Conservation (phyloP, 2,888 invertebrate species). For the Eubasilissa splendida region DNA sequence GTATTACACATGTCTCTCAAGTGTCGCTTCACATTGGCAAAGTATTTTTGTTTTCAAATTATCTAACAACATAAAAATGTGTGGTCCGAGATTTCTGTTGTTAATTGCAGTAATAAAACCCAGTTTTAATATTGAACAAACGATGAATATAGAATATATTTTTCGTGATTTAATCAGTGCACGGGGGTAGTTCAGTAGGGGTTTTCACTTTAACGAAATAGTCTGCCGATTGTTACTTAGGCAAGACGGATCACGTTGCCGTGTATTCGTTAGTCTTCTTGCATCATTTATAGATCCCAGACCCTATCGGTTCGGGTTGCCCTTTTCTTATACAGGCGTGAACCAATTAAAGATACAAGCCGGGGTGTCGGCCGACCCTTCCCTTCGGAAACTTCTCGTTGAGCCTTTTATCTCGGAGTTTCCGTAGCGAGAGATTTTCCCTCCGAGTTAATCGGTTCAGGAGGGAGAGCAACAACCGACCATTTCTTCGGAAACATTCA, state of each 20-base stretch:
- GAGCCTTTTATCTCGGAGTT: slow-evolving; percentile 27
- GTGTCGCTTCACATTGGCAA: too few relatives aligned
- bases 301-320: slow-evolving; percentile 19
- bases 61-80: too few relatives aligned
- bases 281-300: slow-evolving; percentile 23
- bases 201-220: not conserved
- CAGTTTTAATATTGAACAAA: too few relatives aligned
- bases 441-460: slow-evolving; percentile 6
- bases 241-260: not conserved
- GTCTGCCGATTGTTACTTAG: not conserved
- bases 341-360: slow-evolving; percentile 49
- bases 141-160: too few relatives aligned
- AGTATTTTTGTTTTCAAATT: too few relatives aligned
- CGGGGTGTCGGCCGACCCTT: slow-evolving; percentile 19
- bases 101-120: too few relatives aligned
- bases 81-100: too few relatives aligned
- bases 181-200: not conserved
- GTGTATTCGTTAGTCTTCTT: slow-evolving; percentile 16
- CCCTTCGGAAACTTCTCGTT: slow-evolving; percentile 19
- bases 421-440: slow-evolving; percentile 25
- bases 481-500: slow-evolving; percentile 9
- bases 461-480: slow-evolving; percentile 27
- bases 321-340: slow-evolving; percentile 16
- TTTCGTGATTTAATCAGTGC: too few relatives aligned
- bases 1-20: too few relatives aligned